These are phyloP conservation scores for Epizoanthus stellaris DNA, from an alignment of 92 coral and sea anemone genomes.

Conservation along the genomic window DNA sequence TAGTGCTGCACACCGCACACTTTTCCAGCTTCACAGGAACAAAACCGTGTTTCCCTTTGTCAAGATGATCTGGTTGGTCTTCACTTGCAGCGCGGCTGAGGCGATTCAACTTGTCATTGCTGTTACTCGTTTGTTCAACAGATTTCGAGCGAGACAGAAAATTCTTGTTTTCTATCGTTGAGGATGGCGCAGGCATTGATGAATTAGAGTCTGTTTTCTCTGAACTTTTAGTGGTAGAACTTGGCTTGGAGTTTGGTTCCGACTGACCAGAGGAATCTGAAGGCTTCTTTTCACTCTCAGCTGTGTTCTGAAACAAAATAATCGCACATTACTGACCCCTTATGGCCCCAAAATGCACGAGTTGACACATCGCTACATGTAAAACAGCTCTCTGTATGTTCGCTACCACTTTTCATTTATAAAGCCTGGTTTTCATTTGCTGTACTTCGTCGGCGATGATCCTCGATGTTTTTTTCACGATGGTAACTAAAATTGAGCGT, in stretches of 20 bases:
- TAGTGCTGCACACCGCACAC: constrained; percentile 90
- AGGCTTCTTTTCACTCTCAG: not conserved
- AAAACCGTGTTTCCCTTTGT: constrained; percentile 37
- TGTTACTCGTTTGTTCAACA: constrained; percentile 4
- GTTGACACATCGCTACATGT: not conserved
- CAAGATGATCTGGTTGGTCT: constrained; percentile 16
- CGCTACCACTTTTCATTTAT: no score
- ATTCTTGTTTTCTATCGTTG: not conserved
- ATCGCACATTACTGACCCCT: not conserved
- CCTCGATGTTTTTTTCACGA: no score
- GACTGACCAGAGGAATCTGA: not conserved
- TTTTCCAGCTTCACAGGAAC: constrained; percentile 69
- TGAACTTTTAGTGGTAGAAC: constrained; percentile 1
- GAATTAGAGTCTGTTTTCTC: not conserved
- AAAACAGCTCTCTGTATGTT: not conserved
- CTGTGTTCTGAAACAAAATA: not conserved
- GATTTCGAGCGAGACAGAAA: constrained; percentile 23
- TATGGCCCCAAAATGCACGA: not conserved
- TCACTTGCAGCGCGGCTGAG: constrained; percentile 31
- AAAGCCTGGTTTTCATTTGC: no score
- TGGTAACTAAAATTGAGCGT: no score
- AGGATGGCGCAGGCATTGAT: not conserved
- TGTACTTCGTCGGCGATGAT: no score
- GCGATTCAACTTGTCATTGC: constrained; percentile 22
- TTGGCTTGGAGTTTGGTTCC: constrained; percentile 22